A percentile compares a stretch with the other conserved stretches of the same genome.
Evolutionary conservation across 2,113 vertebrate species (phyloP).

Genomic region (Damaliscus lunatus): DNA sequence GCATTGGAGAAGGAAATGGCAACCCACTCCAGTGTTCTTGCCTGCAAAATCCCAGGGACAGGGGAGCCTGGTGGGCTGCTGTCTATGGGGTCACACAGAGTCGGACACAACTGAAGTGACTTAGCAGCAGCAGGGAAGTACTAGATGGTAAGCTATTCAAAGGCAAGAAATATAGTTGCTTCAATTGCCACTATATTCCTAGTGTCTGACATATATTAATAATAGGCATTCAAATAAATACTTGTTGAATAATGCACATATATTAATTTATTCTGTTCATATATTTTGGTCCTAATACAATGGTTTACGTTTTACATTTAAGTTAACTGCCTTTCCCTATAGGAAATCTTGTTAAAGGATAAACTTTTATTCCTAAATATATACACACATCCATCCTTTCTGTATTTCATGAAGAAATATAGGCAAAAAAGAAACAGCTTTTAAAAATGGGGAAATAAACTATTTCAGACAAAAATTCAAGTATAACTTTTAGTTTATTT

Average conservation of each 20-base stretch:
- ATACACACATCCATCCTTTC: neutral
- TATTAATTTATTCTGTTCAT: neutral
- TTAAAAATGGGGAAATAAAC: constrained; percentile 6
- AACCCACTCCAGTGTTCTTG: too few relatives aligned
- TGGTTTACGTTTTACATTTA: neutral
- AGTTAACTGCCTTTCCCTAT: neutral
- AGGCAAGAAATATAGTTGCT: neutral
- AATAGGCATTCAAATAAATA: neutral
- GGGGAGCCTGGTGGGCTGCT: too few relatives aligned
- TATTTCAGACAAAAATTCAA: neutral
- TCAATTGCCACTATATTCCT: neutral
- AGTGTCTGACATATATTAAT: neutral
- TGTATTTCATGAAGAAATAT: constrained; percentile 4
- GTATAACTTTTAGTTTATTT: neutral
- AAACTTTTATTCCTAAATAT: constrained; percentile 6
- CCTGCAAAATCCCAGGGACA: too few relatives aligned
- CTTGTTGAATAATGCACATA: neutral
- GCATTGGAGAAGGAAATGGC: too few relatives aligned
- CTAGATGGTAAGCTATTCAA: neutral
- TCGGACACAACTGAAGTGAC: too few relatives aligned
- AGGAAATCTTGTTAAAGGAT: neutral
- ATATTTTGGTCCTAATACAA: neutral
- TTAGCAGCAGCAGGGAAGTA: neutral
- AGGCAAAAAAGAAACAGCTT: neutral
- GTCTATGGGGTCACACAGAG: too few relatives aligned